phyloP scores from a whole-genome alignment of 2,113 vertebrate species.

The Hirundichthys speculiger region DNA sequence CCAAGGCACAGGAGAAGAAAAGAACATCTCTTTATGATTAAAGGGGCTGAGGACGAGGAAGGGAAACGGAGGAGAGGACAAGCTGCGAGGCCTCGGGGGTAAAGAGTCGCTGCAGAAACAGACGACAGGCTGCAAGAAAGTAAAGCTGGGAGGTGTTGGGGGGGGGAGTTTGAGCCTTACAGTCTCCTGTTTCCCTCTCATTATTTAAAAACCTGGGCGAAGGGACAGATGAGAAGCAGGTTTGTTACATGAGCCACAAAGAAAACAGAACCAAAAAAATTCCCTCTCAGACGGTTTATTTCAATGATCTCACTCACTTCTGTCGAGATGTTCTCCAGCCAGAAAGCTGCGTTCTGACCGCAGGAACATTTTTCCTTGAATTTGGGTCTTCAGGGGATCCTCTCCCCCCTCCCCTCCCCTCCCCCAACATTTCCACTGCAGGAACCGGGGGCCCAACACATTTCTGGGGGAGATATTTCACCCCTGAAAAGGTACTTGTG shows the following conservation, averaged over 20 bases:
- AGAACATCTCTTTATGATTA: conserved; percentile 75
- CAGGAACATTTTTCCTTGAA: too few species aligned
- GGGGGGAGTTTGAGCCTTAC: conserved; percentile 34
- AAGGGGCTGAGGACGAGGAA: conserved; percentile 69
- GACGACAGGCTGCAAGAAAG: conserved; percentile 55
- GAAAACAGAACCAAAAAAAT: conserved; percentile 34
- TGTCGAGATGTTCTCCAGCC: conserved; percentile 25
- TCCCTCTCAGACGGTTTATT: conserved; percentile 19
- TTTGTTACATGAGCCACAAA: conserved; percentile 57
- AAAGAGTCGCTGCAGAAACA: conserved; percentile 59
- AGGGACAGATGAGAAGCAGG: conserved; percentile 55
- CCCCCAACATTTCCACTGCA: neutral
- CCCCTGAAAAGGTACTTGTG: neutral
- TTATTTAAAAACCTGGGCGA: conserved; percentile 42
- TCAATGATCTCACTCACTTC: conserved; percentile 21
- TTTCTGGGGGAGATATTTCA: neutral
- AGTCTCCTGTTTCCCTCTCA: conserved; percentile 52
- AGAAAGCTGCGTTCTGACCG: neutral
- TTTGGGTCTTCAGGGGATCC: neutral
- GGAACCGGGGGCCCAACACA: neutral
- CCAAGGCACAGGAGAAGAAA: conserved; percentile 64
- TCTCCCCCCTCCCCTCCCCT: neutral
- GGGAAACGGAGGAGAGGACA: conserved; percentile 70
- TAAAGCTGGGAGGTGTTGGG: conserved; percentile 26
- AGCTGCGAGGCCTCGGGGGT: conserved; percentile 56